These are phyloP conservation scores for Magallana ariakensis DNA, from an alignment of 1,140 invertebrate genomes.

Conservation along the genomic window DNA sequence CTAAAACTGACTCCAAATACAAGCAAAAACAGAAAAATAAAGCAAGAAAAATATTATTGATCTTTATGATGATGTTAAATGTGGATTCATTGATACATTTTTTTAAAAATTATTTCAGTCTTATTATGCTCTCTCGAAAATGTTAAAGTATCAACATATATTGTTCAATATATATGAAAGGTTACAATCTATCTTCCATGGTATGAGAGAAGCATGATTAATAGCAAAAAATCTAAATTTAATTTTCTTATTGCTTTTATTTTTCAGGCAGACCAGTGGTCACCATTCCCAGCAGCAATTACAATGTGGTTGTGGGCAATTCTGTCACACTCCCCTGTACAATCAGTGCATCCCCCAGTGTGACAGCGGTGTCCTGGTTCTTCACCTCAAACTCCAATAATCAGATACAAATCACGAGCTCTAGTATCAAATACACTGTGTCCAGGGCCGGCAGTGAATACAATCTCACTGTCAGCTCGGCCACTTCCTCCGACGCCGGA, in stretches of 20 bases:
- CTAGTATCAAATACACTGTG: conserved; percentile 30
- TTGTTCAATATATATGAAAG: no score
- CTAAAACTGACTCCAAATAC: no score
- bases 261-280: conserved; percentile 47
- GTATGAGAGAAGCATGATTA: no score
- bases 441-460: neutral
- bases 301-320: conserved; percentile 42
- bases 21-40: no score
- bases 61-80: no score
- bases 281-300: conserved; percentile 40
- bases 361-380: conserved; percentile 40
- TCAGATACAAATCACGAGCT: conserved; percentile 15
- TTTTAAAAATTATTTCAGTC: no score
- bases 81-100: no score
- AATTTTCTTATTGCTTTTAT: neutral
- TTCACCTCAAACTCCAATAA: conserved; percentile 32
- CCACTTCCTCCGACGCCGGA: conserved; percentile 1
- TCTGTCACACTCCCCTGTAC: conserved; percentile 42
- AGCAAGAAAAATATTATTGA: no score
- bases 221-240: no score
- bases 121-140: no score
- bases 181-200: no score
- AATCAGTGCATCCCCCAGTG: conserved; percentile 34
- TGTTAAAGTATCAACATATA: no score
- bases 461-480: conserved; percentile 41